A percentile compares a stretch with the other conserved stretches of the same genome.
These are phyloP conservation scores for human (Homo sapiens) DNA, from an alignment of 2,113 vertebrate genomes.

Conservation along the genomic window GRCh38 chr16:22762501-22763000, in stretches of 20 bases:
- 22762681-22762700: background rate
- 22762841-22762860: background rate
- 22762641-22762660: background rate
- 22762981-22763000: background rate
- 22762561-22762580: background rate
- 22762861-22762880: background rate
- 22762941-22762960: background rate
- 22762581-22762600: background rate
- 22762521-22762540: background rate
- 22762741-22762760: background rate
- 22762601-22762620: background rate
- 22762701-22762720: too few species aligned
- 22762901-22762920: slow-evolving; percentile 1
- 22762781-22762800: background rate
- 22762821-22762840: background rate
- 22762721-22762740: background rate
- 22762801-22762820: background rate
- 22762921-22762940: background rate
- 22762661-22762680: background rate
- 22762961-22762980: background rate
- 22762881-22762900: background rate
- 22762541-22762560: background rate
- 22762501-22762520: background rate
- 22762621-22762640: background rate
- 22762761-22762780: accelerated